Evolutionary conservation across 1,140 invertebrate species (phyloP).

Genomic region (Branchinecta lynchi): DNA sequence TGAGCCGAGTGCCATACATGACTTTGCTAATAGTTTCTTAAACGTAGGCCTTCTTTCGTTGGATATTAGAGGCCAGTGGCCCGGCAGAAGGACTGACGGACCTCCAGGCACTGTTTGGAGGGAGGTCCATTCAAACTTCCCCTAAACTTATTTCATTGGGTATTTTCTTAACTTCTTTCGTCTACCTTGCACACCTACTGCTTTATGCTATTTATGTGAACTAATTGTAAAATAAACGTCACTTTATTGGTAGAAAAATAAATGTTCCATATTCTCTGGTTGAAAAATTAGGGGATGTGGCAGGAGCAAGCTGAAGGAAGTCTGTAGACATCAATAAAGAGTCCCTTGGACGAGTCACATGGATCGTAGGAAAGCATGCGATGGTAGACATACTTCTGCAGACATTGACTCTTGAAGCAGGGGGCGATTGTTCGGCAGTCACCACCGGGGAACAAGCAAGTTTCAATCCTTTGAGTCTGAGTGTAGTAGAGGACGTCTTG

Average conservation of each 20-base stretch:
- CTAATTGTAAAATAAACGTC: neutral
- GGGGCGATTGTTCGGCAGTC: constrained; percentile 24
- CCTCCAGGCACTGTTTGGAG: no score
- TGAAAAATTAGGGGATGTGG: constrained; percentile 19
- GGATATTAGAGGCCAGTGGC: no score
- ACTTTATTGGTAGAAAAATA: constrained; percentile 4
- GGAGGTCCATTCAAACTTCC: no score
- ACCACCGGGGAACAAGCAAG: constrained; percentile 22
- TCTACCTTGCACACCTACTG: no score
- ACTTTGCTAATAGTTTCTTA: no score
- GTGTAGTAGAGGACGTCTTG: constrained; percentile 23
- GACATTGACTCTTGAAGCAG: constrained; percentile 23
- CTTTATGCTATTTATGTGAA: no score
- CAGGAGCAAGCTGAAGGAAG: constrained; percentile 25
- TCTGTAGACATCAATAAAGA: constrained; percentile 24
- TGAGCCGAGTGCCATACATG: no score
- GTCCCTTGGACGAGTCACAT: constrained; percentile 23
- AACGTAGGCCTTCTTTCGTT: no score
- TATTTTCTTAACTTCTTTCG: no score
- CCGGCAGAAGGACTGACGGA: no score
- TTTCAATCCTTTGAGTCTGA: constrained; percentile 24
- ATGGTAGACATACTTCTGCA: constrained; percentile 25
- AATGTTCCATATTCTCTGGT: neutral
- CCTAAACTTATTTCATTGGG: no score
- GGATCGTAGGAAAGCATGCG: constrained; percentile 24